Evolutionary conservation across 2,888 invertebrate species (phyloP), one percentile per base, ranked within the genome.

Genomic region (Brachynemurus nebulosus): DNA sequence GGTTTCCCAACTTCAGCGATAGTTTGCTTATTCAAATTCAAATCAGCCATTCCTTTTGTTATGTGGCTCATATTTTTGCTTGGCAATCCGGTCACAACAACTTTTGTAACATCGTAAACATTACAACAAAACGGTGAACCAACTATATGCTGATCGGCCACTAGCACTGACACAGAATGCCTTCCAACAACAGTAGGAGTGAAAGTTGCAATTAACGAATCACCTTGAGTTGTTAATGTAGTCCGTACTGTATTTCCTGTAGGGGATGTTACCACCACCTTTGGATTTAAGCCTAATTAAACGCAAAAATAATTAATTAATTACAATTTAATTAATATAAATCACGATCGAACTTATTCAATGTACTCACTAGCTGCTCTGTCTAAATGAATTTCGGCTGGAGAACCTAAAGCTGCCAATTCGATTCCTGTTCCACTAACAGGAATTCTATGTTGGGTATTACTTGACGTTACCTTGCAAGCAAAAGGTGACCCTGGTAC

Each of bases 71-170:
- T 55, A 51, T 60, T 62, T 27, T 55, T 52, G 16, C 62, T 64
- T 2, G 66, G 65, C 9, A 81, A 57, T 2, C 81, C 81, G 14
- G 78, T 76, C 19, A 82, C 80, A 23, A 77, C 66, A 11, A 86
- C 88, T 50, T 86, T 78, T 1, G 82, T 78, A 0, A 93, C 91
- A 60, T 95, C 92, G 55, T 92, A 95, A 27, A 92, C 89, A 61
- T 93, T 91, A 63, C 93, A 93, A 16, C 84, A 85, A 63, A 91
- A 92, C 0, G 95, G 95, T 16, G 91, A 91, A 2, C 92, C 92
- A 47, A 81, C 82, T 3, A 93, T 83, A 42, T 86, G 83, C 51
- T 89, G 80, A 23, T 83, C 86, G 44, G 86, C 86, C 40, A 88
- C 77, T 18, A 85, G 73, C 19, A 92, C 79, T 48, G 85, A 79